Conservation (phyloP, 2,797 vertebrate species). For the Rhabdomys pumilio region DNA sequence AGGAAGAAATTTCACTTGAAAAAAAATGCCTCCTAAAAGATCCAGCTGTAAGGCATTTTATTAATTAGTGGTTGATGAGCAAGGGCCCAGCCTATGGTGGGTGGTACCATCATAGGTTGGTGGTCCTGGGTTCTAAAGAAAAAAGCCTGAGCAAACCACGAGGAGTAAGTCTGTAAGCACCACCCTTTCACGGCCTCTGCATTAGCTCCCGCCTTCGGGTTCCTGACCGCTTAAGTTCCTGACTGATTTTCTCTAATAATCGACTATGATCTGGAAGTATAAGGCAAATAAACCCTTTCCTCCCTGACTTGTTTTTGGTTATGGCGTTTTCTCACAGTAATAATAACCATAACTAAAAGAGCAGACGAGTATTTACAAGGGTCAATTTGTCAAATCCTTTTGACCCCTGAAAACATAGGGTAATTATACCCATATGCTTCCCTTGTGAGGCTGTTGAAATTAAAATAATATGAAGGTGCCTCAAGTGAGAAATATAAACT, state of each 20-base stretch:
- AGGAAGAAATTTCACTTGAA: background rate
- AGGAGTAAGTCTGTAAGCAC: background rate
- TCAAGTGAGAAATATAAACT: background rate
- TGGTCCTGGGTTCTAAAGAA: background rate
- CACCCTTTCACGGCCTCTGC: background rate
- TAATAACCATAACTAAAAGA: background rate
- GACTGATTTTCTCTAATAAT: background rate
- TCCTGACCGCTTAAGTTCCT: background rate
- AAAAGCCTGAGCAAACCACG: background rate
- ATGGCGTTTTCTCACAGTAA: background rate
- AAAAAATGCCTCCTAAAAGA: background rate
- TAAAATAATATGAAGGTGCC: background rate
- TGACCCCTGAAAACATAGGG: background rate
- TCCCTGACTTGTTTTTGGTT: background rate
- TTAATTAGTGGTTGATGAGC: background rate
- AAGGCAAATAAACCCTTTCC: background rate
- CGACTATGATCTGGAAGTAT: no score
- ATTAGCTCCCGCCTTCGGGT: background rate
- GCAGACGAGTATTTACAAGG: background rate
- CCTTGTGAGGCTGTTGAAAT: background rate
- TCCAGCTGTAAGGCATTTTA: background rate
- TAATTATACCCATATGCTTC: background rate
- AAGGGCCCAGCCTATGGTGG: background rate
- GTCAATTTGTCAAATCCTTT: background rate
- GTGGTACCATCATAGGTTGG: background rate